Evolutionary conservation across 2,113 vertebrate genomes (phyloP).

Genomic region (Mesembrinibis cayennensis): DNA sequence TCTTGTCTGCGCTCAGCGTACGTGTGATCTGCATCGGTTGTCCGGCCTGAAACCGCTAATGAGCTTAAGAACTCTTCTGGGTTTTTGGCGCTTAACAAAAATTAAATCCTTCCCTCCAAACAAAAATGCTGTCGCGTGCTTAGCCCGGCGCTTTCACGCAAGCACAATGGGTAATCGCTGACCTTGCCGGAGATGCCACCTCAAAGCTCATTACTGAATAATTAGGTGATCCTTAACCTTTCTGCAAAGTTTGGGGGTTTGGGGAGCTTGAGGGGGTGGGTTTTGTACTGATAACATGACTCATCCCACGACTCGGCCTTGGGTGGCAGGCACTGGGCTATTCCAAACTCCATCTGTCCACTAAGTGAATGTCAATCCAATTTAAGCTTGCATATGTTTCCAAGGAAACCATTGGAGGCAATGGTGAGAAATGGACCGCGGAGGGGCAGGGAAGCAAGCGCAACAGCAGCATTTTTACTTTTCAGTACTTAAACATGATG

Average conservation of each 20-base stretch:
- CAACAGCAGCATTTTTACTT: background rate
- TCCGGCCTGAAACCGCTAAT: constrained; percentile 18
- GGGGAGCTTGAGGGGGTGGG: background rate
- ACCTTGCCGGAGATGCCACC: constrained; percentile 21
- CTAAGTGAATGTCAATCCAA: constrained; percentile 44
- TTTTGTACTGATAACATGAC: background rate
- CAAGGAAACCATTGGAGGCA: constrained; percentile 49
- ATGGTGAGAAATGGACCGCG: background rate
- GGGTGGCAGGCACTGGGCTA: constrained; percentile 10
- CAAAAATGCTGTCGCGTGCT: background rate
- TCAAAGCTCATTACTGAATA: background rate
- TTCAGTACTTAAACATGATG: background rate
- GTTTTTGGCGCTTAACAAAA: background rate
- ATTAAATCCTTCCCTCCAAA: constrained; percentile 8
- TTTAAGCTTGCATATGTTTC: constrained; percentile 54
- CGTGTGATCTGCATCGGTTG: background rate
- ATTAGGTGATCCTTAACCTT: constrained; percentile 7
- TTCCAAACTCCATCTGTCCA: constrained; percentile 59
- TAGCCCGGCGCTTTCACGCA: background rate
- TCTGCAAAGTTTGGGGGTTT: background rate
- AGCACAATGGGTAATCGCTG: background rate
- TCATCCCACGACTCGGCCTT: background rate
- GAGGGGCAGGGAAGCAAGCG: background rate
- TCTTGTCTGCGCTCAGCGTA: background rate
- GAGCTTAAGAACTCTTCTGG: constrained; percentile 19